A percentile compares a stretch with the other conserved stretches of the same genome.
Conservation (phyloP, 2,113 vertebrate genomes). For the Albula glossodonta region DNA sequence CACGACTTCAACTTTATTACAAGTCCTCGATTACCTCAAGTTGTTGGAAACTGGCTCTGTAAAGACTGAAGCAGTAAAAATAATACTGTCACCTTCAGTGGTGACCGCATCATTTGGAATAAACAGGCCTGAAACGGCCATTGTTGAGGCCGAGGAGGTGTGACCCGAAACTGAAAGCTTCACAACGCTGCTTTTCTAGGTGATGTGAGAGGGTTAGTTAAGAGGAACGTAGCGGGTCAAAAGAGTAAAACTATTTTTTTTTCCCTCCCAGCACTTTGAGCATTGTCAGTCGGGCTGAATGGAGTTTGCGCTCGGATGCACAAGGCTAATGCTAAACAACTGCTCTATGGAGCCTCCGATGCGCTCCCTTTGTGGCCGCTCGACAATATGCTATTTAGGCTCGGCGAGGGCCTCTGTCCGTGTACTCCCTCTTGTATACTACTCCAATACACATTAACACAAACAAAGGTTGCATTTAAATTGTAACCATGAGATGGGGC, state of each 20-base stretch:
- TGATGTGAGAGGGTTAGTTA: slow-evolving; percentile 53
- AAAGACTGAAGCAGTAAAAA: background rate
- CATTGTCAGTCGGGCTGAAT: slow-evolving; percentile 61
- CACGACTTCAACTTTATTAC: background rate
- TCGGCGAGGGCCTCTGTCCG: slow-evolving; percentile 52
- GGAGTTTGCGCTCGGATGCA: slow-evolving; percentile 61
- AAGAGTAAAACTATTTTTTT: slow-evolving; percentile 63
- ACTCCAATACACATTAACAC: slow-evolving; percentile 66
- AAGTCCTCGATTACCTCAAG: background rate
- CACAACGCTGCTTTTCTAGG: slow-evolving; percentile 25
- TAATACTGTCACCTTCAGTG: background rate
- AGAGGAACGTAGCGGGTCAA: slow-evolving; percentile 67
- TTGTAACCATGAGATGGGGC: slow-evolving; percentile 70
- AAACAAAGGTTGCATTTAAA: slow-evolving; percentile 73
- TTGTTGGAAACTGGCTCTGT: background rate
- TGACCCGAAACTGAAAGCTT: background rate
- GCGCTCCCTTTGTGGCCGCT: slow-evolving; percentile 65
- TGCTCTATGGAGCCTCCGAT: slow-evolving; percentile 66
- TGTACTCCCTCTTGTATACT: slow-evolving; percentile 51
- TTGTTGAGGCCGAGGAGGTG: background rate
- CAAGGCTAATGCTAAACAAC: slow-evolving; percentile 66
- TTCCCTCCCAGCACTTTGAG: slow-evolving; percentile 42
- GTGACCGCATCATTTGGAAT: background rate
- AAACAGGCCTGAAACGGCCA: background rate
- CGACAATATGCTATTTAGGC: slow-evolving; percentile 76